Conservation (phyloP, 2,113 vertebrate genomes). For the Hyaena hyaena region DNA sequence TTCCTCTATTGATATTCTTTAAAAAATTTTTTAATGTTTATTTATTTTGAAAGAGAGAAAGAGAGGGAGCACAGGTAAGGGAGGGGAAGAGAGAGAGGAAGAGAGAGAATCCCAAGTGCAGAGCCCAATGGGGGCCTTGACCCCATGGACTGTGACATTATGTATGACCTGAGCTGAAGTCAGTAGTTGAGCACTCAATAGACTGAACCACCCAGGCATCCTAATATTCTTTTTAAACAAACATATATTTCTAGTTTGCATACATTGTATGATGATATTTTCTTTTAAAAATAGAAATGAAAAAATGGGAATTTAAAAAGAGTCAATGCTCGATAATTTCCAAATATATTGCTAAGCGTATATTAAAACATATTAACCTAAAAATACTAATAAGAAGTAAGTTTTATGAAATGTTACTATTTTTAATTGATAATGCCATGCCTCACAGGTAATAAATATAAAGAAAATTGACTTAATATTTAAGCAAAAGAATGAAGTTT, state of each 20-base stretch:
- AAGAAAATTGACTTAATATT: constrained; percentile 56
- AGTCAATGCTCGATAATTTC: background rate
- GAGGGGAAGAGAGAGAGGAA: no score
- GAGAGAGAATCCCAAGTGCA: no score
- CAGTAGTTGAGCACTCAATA: no score
- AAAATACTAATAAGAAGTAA: background rate
- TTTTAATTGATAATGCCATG: constrained; percentile 24
- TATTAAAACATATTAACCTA: background rate
- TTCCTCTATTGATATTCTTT: background rate
- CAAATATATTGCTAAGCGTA: background rate
- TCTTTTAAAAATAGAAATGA: background rate
- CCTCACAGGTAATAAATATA: background rate
- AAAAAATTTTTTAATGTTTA: no score
- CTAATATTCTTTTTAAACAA: background rate
- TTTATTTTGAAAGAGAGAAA: no score
- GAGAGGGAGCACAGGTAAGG: no score
- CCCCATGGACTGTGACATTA: no score
- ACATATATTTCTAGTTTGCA: constrained; percentile 18
- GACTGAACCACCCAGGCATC: no score
- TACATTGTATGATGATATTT: background rate
- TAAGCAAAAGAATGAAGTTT: background rate
- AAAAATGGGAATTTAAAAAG: background rate
- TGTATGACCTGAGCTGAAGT: no score
- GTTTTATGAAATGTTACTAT: background rate
- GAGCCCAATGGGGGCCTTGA: no score